Conservation (phyloP, 2,888 invertebrate species). For the Horisme vitalbata region DNA sequence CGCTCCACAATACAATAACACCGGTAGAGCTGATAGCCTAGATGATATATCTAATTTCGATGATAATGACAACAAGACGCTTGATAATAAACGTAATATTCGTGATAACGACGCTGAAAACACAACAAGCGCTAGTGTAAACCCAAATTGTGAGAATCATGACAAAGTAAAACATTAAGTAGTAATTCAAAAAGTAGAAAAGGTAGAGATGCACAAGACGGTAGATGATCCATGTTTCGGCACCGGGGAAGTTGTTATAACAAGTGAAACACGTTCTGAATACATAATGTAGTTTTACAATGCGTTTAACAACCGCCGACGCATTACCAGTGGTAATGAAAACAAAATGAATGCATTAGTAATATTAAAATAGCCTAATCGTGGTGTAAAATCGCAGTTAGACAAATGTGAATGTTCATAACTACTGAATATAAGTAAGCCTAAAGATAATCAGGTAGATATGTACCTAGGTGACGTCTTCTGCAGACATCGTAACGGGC, state of each 20-base stretch:
- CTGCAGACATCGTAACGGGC: conserved; percentile 41
- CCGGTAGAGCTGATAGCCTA: conserved; percentile 44
- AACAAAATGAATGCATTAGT: conserved; percentile 57
- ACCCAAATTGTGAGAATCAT: conserved; percentile 2
- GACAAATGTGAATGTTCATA: conserved; percentile 35
- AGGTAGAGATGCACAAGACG: conserved; percentile 41
- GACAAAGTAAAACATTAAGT: conserved; percentile 33
- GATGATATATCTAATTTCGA: conserved; percentile 37
- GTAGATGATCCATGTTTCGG: conserved; percentile 50
- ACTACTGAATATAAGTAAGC: conserved; percentile 21
- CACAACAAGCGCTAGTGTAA: conserved; percentile 32
- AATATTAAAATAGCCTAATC: conserved; percentile 43
- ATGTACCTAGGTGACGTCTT: conserved; percentile 40
- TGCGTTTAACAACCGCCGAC: conserved; percentile 52
- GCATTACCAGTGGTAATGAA: conserved; percentile 59
- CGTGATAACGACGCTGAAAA: conserved; percentile 41
- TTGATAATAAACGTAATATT: conserved; percentile 38
- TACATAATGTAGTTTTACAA: conserved; percentile 60
- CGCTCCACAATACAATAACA: conserved; percentile 33
- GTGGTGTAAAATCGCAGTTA: conserved; percentile 38
- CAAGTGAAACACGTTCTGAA: conserved; percentile 62
- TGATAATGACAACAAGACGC: conserved; percentile 45
- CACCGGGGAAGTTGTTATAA: conserved; percentile 64
- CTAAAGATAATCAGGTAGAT: conserved; percentile 23
- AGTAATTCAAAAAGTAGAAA: conserved; percentile 48